Percentiles rank a stretch among this genome's conserved stretches.
Evolutionary conservation across 2,113 vertebrate species (phyloP).

Genomic region (Chloropsis hardwickii): DNA sequence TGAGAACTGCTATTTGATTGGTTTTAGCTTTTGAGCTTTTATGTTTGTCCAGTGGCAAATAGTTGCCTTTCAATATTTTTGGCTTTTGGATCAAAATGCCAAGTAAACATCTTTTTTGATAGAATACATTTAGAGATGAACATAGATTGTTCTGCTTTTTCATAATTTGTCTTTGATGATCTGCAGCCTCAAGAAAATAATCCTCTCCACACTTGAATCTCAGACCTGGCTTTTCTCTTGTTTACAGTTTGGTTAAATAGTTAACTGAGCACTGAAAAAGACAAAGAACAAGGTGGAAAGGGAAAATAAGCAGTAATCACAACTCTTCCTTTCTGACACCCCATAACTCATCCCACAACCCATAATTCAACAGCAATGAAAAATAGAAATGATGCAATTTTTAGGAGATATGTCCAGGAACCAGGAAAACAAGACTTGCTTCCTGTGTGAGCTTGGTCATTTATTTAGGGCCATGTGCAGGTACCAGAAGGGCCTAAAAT

Average conservation of each 20-base stretch:
- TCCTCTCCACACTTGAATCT: not conserved
- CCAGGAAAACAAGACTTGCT: not conserved
- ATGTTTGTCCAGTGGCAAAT: not conserved
- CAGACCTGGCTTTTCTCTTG: not conserved
- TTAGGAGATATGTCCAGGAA: not conserved
- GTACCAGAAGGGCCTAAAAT: not conserved
- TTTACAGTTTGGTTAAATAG: not conserved
- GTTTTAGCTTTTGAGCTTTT: not conserved
- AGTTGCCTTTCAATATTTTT: not conserved
- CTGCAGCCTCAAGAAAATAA: slow-evolving; percentile 13
- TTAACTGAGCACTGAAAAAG: not conserved
- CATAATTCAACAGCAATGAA: not conserved
- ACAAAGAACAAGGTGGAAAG: not conserved
- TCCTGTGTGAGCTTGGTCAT: not conserved
- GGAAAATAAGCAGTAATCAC: not conserved
- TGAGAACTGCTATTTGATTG: not conserved
- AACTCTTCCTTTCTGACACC: not conserved
- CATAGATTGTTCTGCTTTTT: not conserved
- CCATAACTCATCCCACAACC: not conserved
- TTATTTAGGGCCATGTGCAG: not conserved
- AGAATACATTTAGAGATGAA: not conserved
- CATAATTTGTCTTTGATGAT: not conserved
- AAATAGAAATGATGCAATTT: slow-evolving; percentile 1
- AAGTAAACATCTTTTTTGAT: not conserved
- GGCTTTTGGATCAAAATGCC: not conserved